A percentile compares a stretch with the other conserved stretches of the same genome.
phyloP scores from a whole-genome alignment of 1,140 invertebrate species.

The Matsumurasca onukii region DNA sequence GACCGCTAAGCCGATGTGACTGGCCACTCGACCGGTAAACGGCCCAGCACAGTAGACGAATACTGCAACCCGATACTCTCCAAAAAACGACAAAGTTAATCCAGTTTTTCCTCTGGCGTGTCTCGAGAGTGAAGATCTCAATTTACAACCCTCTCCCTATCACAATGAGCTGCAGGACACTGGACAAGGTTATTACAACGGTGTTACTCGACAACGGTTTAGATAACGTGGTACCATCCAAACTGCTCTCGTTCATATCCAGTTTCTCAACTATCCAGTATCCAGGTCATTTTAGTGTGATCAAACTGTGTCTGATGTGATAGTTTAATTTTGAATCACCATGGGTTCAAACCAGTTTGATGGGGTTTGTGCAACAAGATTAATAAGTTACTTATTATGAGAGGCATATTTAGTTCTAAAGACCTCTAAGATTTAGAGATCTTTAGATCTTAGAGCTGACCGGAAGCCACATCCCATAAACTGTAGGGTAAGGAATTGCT shows the following conservation, averaged over 20 bases:
- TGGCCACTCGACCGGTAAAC: slow-evolving; percentile 17
- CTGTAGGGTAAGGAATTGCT: no score
- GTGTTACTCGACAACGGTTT: neutral
- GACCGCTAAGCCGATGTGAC: slow-evolving; percentile 14
- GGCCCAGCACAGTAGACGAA: slow-evolving; percentile 22
- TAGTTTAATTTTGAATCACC: no score
- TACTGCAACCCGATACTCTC: slow-evolving; percentile 14
- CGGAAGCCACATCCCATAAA: no score
- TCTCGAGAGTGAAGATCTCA: slow-evolving; percentile 20
- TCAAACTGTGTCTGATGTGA: no score
- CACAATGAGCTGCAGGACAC: neutral
- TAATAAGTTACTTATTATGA: no score
- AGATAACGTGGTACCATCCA: neutral
- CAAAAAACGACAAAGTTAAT: slow-evolving; percentile 23
- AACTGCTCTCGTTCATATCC: neutral
- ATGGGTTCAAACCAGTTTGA: no score
- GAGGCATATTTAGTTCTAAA: no score
- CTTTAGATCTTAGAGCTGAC: no score
- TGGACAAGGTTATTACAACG: neutral
- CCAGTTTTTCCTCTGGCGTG: slow-evolving; percentile 26
- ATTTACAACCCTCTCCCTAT: slow-evolving; percentile 3
- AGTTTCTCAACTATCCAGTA: no score
- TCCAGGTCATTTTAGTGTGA: no score
- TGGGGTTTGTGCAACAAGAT: no score
- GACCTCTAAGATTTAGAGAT: no score